Percentiles rank a stretch among this genome's conserved stretches.
Conservation (phyloP, 2,113 vertebrate species). For the Ifrita kowaldi region DNA sequence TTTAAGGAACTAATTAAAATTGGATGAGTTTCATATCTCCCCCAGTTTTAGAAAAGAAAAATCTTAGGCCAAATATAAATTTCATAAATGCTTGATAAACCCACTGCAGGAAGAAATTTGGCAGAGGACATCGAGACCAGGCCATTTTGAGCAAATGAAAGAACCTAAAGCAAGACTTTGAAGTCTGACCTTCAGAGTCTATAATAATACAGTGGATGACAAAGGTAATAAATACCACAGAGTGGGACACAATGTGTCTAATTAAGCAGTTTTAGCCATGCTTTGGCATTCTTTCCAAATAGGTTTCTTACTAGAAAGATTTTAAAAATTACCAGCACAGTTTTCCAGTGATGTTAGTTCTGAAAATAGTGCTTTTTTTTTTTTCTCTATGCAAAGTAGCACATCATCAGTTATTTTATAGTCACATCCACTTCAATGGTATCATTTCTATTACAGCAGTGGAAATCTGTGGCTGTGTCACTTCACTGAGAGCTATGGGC, state of each 20-base stretch:
- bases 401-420: not conserved
- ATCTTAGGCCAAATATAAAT: constrained; percentile 12
- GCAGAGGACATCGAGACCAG: not conserved
- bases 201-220: not conserved
- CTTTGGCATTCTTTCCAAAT: not conserved
- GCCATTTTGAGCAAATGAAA: not conserved
- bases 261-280: not conserved
- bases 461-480: not conserved
- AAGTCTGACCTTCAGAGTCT: constrained; percentile 14
- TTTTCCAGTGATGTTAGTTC: not conserved
- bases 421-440: not conserved
- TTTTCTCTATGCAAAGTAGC: not conserved
- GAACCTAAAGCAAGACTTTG: not conserved
- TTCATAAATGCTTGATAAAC: constrained; percentile 25
- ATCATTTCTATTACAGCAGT: not conserved
- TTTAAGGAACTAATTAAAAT: constrained; percentile 52
- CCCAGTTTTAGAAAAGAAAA: constrained; percentile 22
- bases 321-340: not conserved
- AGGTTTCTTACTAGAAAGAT: not conserved
- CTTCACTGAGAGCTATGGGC: not conserved
- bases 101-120: not conserved
- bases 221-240: not conserved
- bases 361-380: not conserved
- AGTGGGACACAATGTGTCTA: not conserved
- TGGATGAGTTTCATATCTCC: not conserved